These are phyloP conservation scores for Lycaon pictus DNA, from an alignment of 2,113 vertebrate genomes.

Conservation along the genomic window DNA sequence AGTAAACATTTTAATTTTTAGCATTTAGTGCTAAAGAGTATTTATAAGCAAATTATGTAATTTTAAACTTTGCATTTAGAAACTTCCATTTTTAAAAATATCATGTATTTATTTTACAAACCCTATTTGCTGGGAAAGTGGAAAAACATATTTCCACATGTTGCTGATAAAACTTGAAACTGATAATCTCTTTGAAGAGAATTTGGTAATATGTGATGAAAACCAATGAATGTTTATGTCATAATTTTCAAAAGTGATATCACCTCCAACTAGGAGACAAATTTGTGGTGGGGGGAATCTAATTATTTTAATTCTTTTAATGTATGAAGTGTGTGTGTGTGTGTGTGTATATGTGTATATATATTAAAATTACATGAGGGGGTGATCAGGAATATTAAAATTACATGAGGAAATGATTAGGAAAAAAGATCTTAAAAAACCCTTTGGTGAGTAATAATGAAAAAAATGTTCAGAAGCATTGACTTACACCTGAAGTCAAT, in stretches of 20 bases:
- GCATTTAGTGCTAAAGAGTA: neutral
- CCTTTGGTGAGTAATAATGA: neutral
- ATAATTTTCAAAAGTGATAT: neutral
- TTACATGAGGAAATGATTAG: neutral
- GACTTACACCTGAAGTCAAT: neutral
- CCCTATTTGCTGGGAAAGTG: neutral
- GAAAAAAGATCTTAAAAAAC: neutral
- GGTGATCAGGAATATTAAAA: neutral
- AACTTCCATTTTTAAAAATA: neutral
- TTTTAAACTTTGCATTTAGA: constrained; percentile 22
- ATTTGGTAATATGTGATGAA: neutral
- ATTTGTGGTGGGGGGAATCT: neutral
- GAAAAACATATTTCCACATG: neutral
- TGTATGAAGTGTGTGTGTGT: neutral
- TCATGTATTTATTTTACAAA: neutral
- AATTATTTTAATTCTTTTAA: neutral
- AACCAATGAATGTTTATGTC: neutral
- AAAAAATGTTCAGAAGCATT: neutral
- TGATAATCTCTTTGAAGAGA: neutral
- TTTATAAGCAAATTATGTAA: neutral
- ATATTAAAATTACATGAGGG: neutral
- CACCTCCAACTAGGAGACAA: neutral
- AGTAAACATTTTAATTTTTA: constrained; percentile 59
- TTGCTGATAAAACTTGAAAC: neutral
- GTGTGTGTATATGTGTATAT: neutral